A percentile compares a stretch with the other conserved stretches of the same genome.
Evolutionary conservation across 2,888 invertebrate species (phyloP).

Genomic region (Prostheceraeus crozeri): DNA sequence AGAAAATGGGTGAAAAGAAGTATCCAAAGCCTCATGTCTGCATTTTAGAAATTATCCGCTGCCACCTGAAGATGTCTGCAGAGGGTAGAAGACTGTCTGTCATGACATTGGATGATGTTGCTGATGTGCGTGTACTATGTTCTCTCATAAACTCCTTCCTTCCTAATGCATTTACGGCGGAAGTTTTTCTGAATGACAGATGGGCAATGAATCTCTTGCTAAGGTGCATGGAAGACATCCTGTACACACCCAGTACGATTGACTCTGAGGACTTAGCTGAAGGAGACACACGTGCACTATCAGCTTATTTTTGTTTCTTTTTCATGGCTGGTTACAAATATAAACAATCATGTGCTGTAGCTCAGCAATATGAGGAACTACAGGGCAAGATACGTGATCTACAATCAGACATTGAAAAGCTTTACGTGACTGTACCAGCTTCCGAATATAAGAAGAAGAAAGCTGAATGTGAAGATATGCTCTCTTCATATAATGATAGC

Average conservation of each 20-base stretch:
- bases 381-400: conserved; percentile 1
- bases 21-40: conserved; percentile 50
- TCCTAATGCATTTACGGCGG: conserved; percentile 53
- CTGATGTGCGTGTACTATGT: conserved; percentile 54
- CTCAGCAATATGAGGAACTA: conserved; percentile 36
- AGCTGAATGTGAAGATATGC: too few relatives aligned
- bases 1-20: conserved; percentile 42
- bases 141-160: conserved; percentile 54
- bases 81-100: conserved; percentile 14
- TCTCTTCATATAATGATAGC: too few relatives aligned
- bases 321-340: conserved; percentile 55
- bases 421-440: too few relatives aligned
- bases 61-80: conserved; percentile 45
- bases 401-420: too few relatives aligned
- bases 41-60: conserved; percentile 52
- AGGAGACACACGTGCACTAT: conserved; percentile 43
- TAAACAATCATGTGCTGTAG: conserved; percentile 49
- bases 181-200: conserved; percentile 55
- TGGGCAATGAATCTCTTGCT: conserved; percentile 52
- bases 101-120: conserved; percentile 52
- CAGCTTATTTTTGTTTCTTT: conserved; percentile 50
- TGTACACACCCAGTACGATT: conserved; percentile 51
- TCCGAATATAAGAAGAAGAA: too few relatives aligned
- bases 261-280: conserved; percentile 53
- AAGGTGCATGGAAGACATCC: conserved; percentile 51